Conservation (phyloP, 1,140 invertebrate genomes). For the Geopemphigus sp. region DNA sequence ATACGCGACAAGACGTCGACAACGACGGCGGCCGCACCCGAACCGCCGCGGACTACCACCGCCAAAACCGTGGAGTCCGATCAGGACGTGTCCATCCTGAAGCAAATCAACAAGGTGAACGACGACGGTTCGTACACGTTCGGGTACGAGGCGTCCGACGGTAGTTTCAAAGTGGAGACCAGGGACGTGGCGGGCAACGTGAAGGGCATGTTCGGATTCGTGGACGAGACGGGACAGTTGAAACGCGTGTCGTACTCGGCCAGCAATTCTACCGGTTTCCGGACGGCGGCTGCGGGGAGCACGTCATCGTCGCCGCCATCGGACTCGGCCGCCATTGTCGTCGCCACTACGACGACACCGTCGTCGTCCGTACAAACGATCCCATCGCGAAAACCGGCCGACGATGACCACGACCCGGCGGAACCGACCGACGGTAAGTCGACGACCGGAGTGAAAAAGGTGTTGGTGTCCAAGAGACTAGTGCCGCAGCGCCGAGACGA, state of each 20-base stretch:
- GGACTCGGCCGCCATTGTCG: neutral
- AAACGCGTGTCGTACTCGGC: slow-evolving; percentile 80
- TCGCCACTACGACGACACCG: neutral
- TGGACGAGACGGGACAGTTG: slow-evolving; percentile 75
- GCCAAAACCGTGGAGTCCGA: slow-evolving; percentile 53
- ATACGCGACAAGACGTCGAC: neutral
- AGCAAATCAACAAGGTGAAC: slow-evolving; percentile 77
- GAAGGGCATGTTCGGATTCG: slow-evolving; percentile 82
- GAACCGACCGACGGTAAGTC: slow-evolving; percentile 56
- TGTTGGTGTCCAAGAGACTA: slow-evolving; percentile 58
- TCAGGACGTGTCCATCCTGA: slow-evolving; percentile 63
- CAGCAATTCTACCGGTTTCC: slow-evolving; percentile 60
- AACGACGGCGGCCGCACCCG: neutral
- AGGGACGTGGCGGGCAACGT: slow-evolving; percentile 76
- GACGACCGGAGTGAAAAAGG: slow-evolving; percentile 51
- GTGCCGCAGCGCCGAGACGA: slow-evolving; percentile 51
- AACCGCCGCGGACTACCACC: neutral
- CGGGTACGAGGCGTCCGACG: slow-evolving; percentile 80
- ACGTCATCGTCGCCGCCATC: slow-evolving; percentile 54
- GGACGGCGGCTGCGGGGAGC: slow-evolving; percentile 49
- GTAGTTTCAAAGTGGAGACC: slow-evolving; percentile 81
- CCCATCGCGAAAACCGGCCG: slow-evolving; percentile 48
- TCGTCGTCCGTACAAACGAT: slow-evolving; percentile 52
- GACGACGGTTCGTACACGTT: slow-evolving; percentile 82
- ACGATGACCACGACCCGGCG: slow-evolving; percentile 55